Evolutionary conservation across 2,797 vertebrate genomes (phyloP), one percentile per base, ranked within the genome.

Genomic region (Pterois miles): DNA sequence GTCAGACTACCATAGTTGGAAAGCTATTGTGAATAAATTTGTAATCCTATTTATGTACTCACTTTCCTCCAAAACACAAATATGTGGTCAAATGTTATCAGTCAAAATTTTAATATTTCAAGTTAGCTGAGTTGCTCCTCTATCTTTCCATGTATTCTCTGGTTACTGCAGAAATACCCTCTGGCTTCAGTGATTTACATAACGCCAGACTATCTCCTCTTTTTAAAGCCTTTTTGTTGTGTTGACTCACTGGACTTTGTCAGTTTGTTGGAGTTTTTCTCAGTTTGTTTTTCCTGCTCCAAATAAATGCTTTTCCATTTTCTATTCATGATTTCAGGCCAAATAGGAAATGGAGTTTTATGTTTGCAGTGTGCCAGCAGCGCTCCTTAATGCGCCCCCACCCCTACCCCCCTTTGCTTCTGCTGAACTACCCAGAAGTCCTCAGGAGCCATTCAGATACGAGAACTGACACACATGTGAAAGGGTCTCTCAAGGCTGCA

Each of bases 401-500:
- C 50, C 46, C 16, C 1, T 1, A 20, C 40, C 22, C 22, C 34
- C 6, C 3, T 4, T 65, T 53, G 64, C 79, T 73, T 76, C 62
- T 74, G 46, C 38, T 74, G 71, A 80, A 76, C 76, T 65, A 71
- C 59, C 68, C 58, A 70, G 10, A 76, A 18, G 56, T 73, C 81
- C 80, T 82, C 63, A 50, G 71, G 84, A 86, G 80, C 63, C 75
- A 68, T 88, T 88, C 68, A 87, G 75, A 89, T 71, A 70, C 77
- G 78, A 88, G 71, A 74, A 65, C 71, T 88, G 80, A 86, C 80
- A 83, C 56, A 80, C 82, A 67, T 76, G 83, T 77, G 66, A 81
- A 89, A 92, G 83, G 69, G 73, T 80, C 76, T 91, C 88, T 90
- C 83, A 18, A 85, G 88, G 90, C 88, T 70, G 70, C 71, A 48